Percentiles rank a stretch among this genome's conserved stretches.
Conservation (phyloP, 37 sponge, comb jelly and placozoan genomes). For the Lycopodina hypogea region DNA sequence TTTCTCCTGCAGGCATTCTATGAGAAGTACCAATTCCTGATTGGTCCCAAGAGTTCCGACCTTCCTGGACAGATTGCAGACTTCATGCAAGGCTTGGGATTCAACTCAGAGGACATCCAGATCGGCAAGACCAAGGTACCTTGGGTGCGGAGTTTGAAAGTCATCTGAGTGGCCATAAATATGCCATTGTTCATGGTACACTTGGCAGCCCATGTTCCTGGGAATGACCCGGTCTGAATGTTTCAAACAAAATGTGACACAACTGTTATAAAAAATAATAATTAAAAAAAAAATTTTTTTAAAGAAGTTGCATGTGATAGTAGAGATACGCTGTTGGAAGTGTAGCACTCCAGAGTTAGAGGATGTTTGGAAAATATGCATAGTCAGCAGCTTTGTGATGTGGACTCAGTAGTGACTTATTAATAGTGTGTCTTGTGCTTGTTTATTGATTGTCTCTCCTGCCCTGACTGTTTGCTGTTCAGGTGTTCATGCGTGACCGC, state of each 20-base stretch:
- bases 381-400: no score
- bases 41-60: slow-evolving; percentile 43
- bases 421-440: no score
- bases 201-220: no score
- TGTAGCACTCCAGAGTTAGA: no score
- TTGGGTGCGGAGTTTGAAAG: not conserved
- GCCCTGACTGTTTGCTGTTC: not conserved
- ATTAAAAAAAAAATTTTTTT: no score
- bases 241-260: not conserved
- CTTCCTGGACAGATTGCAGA: slow-evolving; percentile 34
- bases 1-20: slow-evolving; percentile 73
- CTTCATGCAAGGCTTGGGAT: slow-evolving; percentile 47
- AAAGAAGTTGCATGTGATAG: no score
- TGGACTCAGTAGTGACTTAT: no score
- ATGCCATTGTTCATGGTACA: no score
- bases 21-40: slow-evolving; percentile 78
- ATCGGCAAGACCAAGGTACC: slow-evolving; percentile 76
- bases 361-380: no score
- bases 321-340: no score
- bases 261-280: not conserved
- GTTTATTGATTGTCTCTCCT: slow-evolving; percentile 18
- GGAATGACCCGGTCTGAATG: no score
- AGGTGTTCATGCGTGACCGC: slow-evolving; percentile 89
- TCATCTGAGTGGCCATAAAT: no score
- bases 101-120: slow-evolving; percentile 53